phyloP scores from a whole-genome alignment of 1,140 invertebrate genomes.

The Mercenaria mercenaria region DNA sequence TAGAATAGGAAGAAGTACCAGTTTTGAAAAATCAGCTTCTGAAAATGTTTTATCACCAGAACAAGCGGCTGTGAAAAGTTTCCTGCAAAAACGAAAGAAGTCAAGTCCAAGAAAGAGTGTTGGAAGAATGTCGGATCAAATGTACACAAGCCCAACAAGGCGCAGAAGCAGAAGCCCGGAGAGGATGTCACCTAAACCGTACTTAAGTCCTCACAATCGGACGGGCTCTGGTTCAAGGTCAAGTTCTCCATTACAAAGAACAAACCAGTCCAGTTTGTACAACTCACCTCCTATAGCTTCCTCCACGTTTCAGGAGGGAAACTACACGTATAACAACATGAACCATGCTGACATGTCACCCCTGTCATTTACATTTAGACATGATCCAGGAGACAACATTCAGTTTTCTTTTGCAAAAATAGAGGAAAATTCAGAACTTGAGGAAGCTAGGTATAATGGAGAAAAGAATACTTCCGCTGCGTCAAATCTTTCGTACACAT shows the following conservation, averaged over 20 bases:
- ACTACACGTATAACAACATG: not conserved
- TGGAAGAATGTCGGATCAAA: not conserved
- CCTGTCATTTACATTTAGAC: slow-evolving; percentile 8
- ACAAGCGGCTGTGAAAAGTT: slow-evolving; percentile 51
- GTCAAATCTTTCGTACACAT: slow-evolving; percentile 52
- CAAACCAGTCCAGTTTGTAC: not conserved
- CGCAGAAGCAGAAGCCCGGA: slow-evolving; percentile 3
- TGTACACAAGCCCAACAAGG: not conserved
- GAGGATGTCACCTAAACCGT: not conserved
- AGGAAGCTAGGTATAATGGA: not conserved
- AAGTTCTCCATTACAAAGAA: not conserved
- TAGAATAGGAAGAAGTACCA: not conserved
- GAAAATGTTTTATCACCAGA: slow-evolving; percentile 56
- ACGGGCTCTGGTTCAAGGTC: not conserved
- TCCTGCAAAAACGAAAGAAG: slow-evolving; percentile 42
- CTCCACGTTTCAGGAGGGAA: slow-evolving; percentile 42
- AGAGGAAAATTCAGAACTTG: slow-evolving; percentile 6
- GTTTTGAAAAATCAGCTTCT: not conserved
- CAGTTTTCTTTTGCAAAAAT: slow-evolving; percentile 38
- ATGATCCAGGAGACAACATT: slow-evolving; percentile 17
- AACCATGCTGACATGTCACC: slow-evolving; percentile 8
- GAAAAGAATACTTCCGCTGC: slow-evolving; percentile 1
- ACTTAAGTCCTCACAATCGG: not conserved
- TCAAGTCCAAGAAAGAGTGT: not conserved
- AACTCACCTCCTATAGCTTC: slow-evolving; percentile 51